Evolutionary conservation across 1,140 invertebrate genomes (phyloP).

Genomic region (Scaptomyza graminum): DNA sequence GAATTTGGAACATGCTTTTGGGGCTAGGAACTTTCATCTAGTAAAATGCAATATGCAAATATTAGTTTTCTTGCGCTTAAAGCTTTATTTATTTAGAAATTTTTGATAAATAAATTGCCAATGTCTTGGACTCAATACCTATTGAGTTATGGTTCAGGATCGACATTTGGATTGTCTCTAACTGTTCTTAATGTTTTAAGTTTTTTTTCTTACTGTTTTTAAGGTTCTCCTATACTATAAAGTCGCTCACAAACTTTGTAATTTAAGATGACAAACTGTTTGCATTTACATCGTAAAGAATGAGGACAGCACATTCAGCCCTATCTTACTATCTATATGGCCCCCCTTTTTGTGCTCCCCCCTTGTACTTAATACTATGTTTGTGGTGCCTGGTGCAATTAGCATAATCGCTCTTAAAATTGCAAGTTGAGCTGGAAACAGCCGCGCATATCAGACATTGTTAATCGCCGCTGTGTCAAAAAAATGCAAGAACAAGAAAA

Average conservation of each 20-base stretch:
- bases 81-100: no score
- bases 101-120: no score
- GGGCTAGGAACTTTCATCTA: background rate
- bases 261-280: slow-evolving; percentile 20
- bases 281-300: slow-evolving; percentile 20
- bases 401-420: slow-evolving; percentile 79
- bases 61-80: no score
- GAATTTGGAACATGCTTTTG: slow-evolving; percentile 26
- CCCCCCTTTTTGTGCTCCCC: background rate
- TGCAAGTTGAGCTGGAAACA: slow-evolving; percentile 60
- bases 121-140: no score
- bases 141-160: no score
- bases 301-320: slow-evolving; percentile 11
- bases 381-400: slow-evolving; percentile 56
- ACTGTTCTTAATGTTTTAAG: no score
- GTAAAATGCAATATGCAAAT: background rate
- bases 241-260: background rate
- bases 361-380: slow-evolving; percentile 2
- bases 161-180: no score
- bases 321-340: slow-evolving; percentile 19
- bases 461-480: slow-evolving; percentile 46
- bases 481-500: background rate
- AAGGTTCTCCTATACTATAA: no score
- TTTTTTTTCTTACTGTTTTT: no score
- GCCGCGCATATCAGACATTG: slow-evolving; percentile 57